A percentile compares a stretch with the other conserved stretches of the same genome.
phyloP scores from a whole-genome alignment of 2,113 vertebrate species.

The Mastomys coucha region DNA sequence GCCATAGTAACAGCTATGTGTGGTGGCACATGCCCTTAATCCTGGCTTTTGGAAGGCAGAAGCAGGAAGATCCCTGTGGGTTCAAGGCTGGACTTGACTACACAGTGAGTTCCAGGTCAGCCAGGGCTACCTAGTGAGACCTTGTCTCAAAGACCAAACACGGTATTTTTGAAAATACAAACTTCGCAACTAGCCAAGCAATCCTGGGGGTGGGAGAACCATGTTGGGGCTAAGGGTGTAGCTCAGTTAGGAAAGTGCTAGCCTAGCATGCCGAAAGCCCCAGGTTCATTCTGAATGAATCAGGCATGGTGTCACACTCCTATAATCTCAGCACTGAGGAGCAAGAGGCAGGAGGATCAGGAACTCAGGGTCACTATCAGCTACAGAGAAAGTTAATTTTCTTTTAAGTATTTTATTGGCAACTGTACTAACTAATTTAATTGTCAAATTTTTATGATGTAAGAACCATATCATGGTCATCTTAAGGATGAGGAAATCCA shows the following conservation, averaged over 20 bases:
- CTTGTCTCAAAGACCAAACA: background rate
- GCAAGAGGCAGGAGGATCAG: background rate
- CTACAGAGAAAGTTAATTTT: background rate
- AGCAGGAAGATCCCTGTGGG: background rate
- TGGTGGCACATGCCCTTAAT: background rate
- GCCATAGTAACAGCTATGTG: background rate
- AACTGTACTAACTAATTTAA: background rate
- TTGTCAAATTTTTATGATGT: background rate
- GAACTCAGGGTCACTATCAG: too few relatives aligned
- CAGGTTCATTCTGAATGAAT: background rate
- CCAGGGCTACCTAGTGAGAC: background rate
- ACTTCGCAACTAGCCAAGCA: background rate
- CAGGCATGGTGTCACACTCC: too few relatives aligned
- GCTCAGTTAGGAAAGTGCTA: background rate
- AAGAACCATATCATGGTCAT: background rate
- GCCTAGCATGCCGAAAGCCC: background rate
- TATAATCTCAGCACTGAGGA: background rate
- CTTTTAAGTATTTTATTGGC: background rate
- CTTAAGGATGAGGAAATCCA: conserved; percentile 8
- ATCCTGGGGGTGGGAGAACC: background rate
- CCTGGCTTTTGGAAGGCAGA: background rate
- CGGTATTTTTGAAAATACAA: background rate
- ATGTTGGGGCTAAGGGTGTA: background rate
- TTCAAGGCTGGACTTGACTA: background rate
- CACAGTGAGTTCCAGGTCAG: background rate